Base-by-base conservation (phyloP, 1,140 invertebrate genomes). In the Rhopalosiphum maidis region DNA sequence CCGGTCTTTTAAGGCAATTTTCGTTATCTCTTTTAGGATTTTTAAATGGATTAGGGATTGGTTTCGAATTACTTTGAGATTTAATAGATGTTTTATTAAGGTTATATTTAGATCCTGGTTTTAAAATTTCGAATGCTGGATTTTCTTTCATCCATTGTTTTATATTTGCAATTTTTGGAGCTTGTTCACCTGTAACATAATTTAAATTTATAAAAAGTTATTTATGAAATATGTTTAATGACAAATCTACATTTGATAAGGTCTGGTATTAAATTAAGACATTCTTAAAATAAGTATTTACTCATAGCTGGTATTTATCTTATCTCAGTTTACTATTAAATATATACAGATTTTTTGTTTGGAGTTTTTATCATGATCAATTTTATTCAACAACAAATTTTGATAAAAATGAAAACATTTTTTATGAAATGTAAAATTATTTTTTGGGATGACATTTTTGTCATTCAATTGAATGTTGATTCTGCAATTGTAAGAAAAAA, bases 111-210 rank as follows among this genome's bases (percentile, higher is more conserved):
- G 46, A 94, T 25, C 48, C 94, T 55, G 94, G 94, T 88, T 93
- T 93, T 48, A 94, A 93, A 46, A 94, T 94, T 94, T 98, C 97
- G 95, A 96, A 99, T 1, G 97, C 97, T 30, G 98, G 98, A 96
- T 99, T 97, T 93, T 97, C 97, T 95, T 97, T 97, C 18, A 99
- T 95, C 98, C 98, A 99, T 22, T 96, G 96, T 94, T 97, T 97
- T 21, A 99, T 95, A 95, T 97, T 97, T 46, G 96, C 96, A 41
- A 97, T 96, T 35, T 97, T 97, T 9, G 98, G 98, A 87, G 98
- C 98, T 94, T 97, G 97, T 2, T 96, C 95, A 46, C 97, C 97
- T 96, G 90, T 89, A 94, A 95, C 55, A 94, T 54, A 48, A 88
- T 89, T 87, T 43, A 18, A 41, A 82, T 11, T 41, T 30, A 35